A percentile compares a stretch with the other conserved stretches of the same genome.
phyloP scores from a whole-genome alignment of 2,797 vertebrate genomes.

The Amazonetta brasiliensis region DNA sequence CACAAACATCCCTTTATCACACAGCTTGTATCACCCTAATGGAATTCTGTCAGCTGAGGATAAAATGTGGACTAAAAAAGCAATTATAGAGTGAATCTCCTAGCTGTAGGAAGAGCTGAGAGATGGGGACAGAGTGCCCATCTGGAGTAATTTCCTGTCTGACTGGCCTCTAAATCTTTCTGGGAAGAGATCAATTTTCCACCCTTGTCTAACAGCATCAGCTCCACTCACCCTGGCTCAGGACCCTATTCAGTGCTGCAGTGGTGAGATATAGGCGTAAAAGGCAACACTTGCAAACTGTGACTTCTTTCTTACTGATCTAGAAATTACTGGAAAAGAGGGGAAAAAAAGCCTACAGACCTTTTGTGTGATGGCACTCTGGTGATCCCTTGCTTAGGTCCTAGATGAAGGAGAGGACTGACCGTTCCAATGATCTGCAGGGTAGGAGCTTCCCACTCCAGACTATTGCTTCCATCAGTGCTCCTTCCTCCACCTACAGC shows the following conservation, averaged over 20 bases:
- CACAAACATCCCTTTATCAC: slow-evolving; percentile 71
- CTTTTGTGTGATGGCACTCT: background rate
- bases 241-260: background rate
- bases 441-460: background rate
- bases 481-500: background rate
- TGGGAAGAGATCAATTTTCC: slow-evolving; percentile 33
- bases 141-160: slow-evolving; percentile 47
- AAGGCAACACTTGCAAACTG: slow-evolving; percentile 15
- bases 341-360: background rate
- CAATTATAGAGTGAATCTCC: slow-evolving; percentile 55
- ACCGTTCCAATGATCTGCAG: background rate
- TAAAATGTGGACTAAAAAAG: slow-evolving; percentile 62
- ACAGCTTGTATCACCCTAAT: slow-evolving; percentile 70
- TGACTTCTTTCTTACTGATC: background rate
- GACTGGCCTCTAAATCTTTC: slow-evolving; percentile 37
- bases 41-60: slow-evolving; percentile 66
- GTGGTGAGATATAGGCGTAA: background rate
- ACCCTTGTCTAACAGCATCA: slow-evolving; percentile 19
- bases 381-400: background rate
- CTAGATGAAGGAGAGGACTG: background rate
- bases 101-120: slow-evolving; percentile 9
- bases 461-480: background rate
- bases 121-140: slow-evolving; percentile 37
- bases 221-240: background rate
- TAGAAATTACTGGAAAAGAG: background rate